Base-by-base conservation (phyloP, 2,888 invertebrate genomes). In the Synanthedon andrenaeformis region DNA sequence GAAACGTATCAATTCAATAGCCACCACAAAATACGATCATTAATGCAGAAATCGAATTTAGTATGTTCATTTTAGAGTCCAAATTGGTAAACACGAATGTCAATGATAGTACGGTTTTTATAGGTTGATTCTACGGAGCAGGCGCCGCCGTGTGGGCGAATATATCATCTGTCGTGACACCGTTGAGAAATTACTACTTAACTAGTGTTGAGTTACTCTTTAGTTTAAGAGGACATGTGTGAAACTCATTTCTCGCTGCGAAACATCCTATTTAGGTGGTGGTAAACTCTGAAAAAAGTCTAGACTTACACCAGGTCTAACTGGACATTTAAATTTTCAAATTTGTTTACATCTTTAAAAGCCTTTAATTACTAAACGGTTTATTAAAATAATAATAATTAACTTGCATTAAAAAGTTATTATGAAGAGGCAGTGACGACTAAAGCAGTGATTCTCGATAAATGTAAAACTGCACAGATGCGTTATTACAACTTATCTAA, bases 81-180 rank as follows among this genome's bases (percentile, higher is more conserved):
- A 45, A 45, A 45, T n/a, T 45, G 14, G 45, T 13, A 45, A 14
- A 45, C 45, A 45, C 12, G 14, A 14, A 13, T 35, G 35, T 35
- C 35, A 35, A 10, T 45, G 14, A 45, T 13, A 14, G n/a, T 45
- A 45, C 45, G 45, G 14, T 45, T 45, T 45, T 45, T 45, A 14
- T 45, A 45, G 14, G 45, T 45, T 45, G 12, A 14, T 45, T 45
- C 13, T 12, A 45, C n/a, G 45, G 14, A 45, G 45, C 14, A n/a
- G 76, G 79, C 79, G 79, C 76, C 79, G 79, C 76, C 76, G 72
- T 67, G 82, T 79, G 75, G 81, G 80, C 77, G 79, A 72, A 56
- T 65, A 56, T 58, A 65, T 80, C 82, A 82, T 82, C 80, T 82
- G 82, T 79, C 76, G 74, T 65, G 60, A 58, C 58, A 62, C 55